Percentiles rank a stretch among this genome's conserved stretches.
Evolutionary conservation across 2,797 vertebrate genomes (phyloP).

Genomic region (Eremophila alpestris): DNA sequence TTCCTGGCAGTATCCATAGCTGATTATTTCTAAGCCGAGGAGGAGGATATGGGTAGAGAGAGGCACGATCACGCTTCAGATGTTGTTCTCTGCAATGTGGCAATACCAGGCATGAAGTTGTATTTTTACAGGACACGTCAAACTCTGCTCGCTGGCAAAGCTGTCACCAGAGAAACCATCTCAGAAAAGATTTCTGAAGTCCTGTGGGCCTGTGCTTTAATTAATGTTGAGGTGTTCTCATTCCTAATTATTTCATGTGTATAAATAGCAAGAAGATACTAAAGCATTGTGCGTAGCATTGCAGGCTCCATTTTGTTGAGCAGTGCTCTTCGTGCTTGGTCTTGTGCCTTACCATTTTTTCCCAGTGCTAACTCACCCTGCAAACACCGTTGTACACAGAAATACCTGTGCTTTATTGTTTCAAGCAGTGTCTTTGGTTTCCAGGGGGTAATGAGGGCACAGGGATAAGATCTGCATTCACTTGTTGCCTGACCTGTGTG

Average conservation of each 20-base stretch:
- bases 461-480: neutral
- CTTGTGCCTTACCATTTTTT: conserved; percentile 3
- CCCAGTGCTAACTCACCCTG: neutral
- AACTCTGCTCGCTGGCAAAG: neutral
- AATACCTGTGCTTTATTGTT: neutral
- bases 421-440: conserved; percentile 12
- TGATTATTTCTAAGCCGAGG: neutral
- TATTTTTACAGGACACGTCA: neutral
- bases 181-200: neutral
- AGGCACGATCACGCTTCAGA: neutral
- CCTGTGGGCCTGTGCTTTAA: neutral
- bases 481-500: neutral
- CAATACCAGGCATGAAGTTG: neutral
- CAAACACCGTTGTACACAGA: neutral
- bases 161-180: neutral
- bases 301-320: conserved; percentile 65
- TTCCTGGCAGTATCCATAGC: neutral
- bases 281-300: neutral
- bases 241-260: conserved; percentile 16
- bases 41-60: neutral
- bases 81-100: neutral
- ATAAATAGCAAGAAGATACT: conserved; percentile 8
- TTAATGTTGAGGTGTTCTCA: neutral
- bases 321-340: conserved; percentile 15
- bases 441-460: neutral